Conservation (phyloP, 2,113 vertebrate species). For the Siniperca knerii region DNA sequence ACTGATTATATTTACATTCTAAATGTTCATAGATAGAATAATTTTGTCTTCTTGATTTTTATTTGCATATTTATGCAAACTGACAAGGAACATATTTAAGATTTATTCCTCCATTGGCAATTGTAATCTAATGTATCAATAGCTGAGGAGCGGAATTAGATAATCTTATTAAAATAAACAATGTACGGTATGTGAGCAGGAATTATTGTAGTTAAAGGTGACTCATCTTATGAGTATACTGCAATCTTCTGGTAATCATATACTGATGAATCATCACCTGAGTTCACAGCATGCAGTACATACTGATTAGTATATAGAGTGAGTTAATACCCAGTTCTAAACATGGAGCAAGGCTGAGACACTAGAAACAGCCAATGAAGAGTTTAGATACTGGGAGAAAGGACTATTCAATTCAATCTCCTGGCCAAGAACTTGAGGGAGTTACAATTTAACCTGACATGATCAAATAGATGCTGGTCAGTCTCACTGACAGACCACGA, state of each 20-base stretch:
- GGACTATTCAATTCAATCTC: not conserved
- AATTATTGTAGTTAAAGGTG: slow-evolving; percentile 17
- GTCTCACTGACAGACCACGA: not conserved
- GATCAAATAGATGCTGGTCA: not conserved
- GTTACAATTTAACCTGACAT: not conserved
- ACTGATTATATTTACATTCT: slow-evolving; percentile 15
- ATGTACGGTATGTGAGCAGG: slow-evolving; percentile 8
- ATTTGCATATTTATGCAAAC: slow-evolving; percentile 8
- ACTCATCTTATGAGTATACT: slow-evolving; percentile 9
- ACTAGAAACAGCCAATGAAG: not conserved
- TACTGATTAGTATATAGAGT: slow-evolving; percentile 7
- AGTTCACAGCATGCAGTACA: not conserved
- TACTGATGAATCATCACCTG: slow-evolving; percentile 14
- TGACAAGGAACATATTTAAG: not conserved
- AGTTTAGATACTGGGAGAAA: not conserved
- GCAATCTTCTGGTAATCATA: slow-evolving; percentile 17
- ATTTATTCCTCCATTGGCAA: not conserved
- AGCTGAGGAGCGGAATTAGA: not conserved
- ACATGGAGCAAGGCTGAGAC: not conserved
- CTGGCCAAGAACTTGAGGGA: not conserved
- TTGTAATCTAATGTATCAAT: not conserved
- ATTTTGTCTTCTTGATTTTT: not conserved
- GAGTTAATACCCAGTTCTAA: not conserved
- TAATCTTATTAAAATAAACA: not conserved
- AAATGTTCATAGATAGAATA: not conserved